Percentiles rank a stretch among this genome's conserved stretches.
Evolutionary conservation across 2,888 invertebrate species (phyloP).

Genomic region (Aphodius sticticus): DNA sequence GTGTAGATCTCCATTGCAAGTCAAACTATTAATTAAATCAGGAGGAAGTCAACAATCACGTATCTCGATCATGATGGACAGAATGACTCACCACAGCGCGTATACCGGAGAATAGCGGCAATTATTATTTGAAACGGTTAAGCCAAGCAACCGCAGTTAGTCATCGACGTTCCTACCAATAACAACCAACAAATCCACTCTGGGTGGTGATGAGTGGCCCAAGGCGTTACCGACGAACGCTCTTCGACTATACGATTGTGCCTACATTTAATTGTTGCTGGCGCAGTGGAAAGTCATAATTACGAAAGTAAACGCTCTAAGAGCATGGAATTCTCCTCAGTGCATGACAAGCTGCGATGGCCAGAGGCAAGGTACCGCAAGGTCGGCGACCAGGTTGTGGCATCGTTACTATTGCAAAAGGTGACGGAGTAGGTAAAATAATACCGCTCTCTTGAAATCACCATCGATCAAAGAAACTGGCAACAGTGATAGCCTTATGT

Average conservation of each 20-base stretch:
- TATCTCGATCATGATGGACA: background rate
- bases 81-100: background rate
- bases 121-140: background rate
- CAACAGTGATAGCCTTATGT: too few relatives aligned
- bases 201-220: background rate
- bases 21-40: background rate
- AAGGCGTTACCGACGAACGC: background rate
- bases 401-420: background rate
- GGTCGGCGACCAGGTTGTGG: constrained; percentile 32
- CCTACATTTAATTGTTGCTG: background rate
- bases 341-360: background rate
- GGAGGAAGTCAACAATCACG: background rate
- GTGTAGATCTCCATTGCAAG: background rate
- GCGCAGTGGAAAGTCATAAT: background rate
- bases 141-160: background rate
- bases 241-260: background rate
- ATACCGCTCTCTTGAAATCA: background rate
- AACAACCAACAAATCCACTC: background rate
- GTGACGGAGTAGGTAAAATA: background rate
- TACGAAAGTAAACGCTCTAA: background rate
- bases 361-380: constrained; percentile 32
- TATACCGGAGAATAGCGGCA: background rate
- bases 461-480: background rate
- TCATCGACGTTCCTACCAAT: background rate
- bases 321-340: background rate